Percentiles rank a stretch among this genome's conserved stretches.
Conservation (phyloP, 2,797 vertebrate species). For the Anguilla anguilla region DNA sequence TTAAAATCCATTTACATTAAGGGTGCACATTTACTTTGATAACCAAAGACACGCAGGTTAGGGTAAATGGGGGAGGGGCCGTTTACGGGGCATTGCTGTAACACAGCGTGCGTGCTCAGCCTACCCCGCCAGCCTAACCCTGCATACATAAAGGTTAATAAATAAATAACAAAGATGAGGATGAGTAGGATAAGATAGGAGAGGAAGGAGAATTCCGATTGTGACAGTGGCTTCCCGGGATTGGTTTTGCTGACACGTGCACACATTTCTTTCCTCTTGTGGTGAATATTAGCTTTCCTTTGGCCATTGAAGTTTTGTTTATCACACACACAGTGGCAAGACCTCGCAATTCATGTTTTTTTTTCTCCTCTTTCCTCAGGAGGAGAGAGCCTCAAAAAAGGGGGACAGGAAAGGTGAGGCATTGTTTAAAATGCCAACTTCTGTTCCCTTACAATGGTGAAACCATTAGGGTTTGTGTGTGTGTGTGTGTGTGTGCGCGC, state of each 20-base stretch:
- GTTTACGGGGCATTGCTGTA: too few relatives aligned
- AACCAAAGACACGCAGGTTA: too few relatives aligned
- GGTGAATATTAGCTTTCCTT: not conserved
- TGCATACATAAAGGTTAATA: too few relatives aligned
- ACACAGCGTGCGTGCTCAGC: too few relatives aligned
- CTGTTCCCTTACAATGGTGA: not conserved
- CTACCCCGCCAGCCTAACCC: too few relatives aligned
- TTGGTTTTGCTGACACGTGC: not conserved
- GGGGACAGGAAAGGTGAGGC: slow-evolving; percentile 68
- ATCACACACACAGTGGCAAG: not conserved
- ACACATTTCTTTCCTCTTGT: not conserved
- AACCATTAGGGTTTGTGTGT: not conserved
- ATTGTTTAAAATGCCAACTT: not conserved
- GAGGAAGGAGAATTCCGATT: not conserved
- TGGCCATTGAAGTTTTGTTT: not conserved
- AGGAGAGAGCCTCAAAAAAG: slow-evolving; percentile 66
- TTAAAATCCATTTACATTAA: too few relatives aligned
- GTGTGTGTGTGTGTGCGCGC: not conserved
- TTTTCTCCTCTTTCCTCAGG: slow-evolving; percentile 51
- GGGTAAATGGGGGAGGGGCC: too few relatives aligned
- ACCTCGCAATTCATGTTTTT: not conserved
- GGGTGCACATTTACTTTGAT: too few relatives aligned
- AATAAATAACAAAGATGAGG: not conserved
- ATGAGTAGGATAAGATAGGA: not conserved
- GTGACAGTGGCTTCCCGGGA: not conserved